Evolutionary conservation across 2,797 vertebrate genomes (phyloP), one percentile per base, ranked within the genome.

Genomic region (Phoxinus dragarum): DNA sequence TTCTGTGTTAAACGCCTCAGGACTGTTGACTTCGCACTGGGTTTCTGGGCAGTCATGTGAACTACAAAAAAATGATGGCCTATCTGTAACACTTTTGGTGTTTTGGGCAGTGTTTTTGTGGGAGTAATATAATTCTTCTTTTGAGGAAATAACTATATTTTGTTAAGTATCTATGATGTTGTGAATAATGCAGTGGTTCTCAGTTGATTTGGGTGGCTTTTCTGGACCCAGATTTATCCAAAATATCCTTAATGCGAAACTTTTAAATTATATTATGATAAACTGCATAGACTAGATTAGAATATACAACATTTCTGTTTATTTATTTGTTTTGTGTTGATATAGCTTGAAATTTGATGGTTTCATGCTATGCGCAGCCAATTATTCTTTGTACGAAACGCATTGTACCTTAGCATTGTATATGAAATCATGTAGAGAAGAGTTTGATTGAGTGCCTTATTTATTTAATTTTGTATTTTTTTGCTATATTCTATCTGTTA

Each of bases 21-120:
- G 40, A 59, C 52, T 59, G 80, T 49, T 83, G 42, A 66, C 56
- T 44, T 67, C 54, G 17, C 5, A 1, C 38, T 74, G 12, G 16
- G 19, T 40, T 75, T 49, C 31, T n/a, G 52, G 52, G 80, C 52
- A 81, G 78, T 80, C 66, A 71, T 42, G 49, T 80, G 64, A 23
- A 4, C 44, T 47, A 47, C 44, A 4, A 47, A 47, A 47, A 47
- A 47, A 38, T 56, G 6, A 56, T 3, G 44, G 47, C 31, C 73
- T 54, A 21, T 75, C 31, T 36, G 31, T 75, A 75, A 54, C 17
- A 75, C 31, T 36, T 72, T n/a, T 31, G 7, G 17, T 34, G 31
- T 64, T 27, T 27, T 64, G 61, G n/a, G 8, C 72, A 36, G 3
- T 6, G 47, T 52, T 75, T 77, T 77, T 10, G 36, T 40, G 36